Conservation (phyloP, 1,140 invertebrate species). For the Pogonognathellus flavescens region DNA sequence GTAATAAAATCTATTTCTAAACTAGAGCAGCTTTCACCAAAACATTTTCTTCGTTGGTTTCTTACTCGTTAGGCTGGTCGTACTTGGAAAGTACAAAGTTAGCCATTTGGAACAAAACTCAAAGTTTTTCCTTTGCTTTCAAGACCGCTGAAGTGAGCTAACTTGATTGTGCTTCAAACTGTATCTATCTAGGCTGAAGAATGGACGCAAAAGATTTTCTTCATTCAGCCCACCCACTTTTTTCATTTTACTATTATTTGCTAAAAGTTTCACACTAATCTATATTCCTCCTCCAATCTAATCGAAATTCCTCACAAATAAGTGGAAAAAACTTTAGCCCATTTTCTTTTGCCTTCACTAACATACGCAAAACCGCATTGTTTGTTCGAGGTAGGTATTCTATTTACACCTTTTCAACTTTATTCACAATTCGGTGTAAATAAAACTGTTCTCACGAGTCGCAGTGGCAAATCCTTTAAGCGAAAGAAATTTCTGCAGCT, state of each 20-base stretch:
- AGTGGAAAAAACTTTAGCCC: constrained; percentile 9
- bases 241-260: not conserved
- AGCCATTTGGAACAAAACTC: constrained; percentile 3
- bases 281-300: constrained; percentile 23
- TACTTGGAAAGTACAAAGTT: constrained; percentile 32
- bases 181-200: too few species aligned
- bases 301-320: constrained; percentile 18
- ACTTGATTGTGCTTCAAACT: constrained; percentile 34
- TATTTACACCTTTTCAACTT: not conserved
- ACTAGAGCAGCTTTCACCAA: not conserved
- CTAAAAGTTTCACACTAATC: constrained; percentile 32
- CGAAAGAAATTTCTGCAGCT: too few species aligned
- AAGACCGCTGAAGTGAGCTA: constrained; percentile 6
- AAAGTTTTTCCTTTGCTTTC: constrained; percentile 31
- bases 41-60: constrained; percentile 22
- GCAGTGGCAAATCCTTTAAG: not conserved
- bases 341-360: not conserved
- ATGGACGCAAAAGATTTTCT: constrained; percentile 26
- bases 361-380: not conserved
- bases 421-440: not conserved
- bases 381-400: not conserved
- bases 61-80: not conserved
- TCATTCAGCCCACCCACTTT: constrained; percentile 7
- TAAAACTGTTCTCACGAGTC: not conserved
- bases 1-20: not conserved